A percentile compares a stretch with the other conserved stretches of the same genome.
Evolutionary conservation across 2,113 vertebrate species (phyloP).

Genomic region (Burhinus oedicnemus): DNA sequence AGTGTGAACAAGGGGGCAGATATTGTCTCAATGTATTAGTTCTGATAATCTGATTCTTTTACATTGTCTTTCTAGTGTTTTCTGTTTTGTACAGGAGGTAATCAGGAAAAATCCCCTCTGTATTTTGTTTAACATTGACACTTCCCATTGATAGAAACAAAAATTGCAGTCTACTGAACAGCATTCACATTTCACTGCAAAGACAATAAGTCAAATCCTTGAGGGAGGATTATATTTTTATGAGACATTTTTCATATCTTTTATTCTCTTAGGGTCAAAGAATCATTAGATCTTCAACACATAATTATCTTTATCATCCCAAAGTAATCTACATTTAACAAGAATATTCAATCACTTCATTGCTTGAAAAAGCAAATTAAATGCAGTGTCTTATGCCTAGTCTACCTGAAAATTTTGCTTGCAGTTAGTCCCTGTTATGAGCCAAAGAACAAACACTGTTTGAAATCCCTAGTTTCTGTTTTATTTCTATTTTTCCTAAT

Average conservation of each 20-base stretch:
- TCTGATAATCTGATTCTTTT: not conserved
- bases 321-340: conserved; percentile 41
- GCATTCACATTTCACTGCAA: not conserved
- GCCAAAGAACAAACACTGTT: not conserved
- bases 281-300: not conserved
- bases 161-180: not conserved
- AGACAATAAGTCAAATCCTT: not conserved
- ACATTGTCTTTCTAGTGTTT: not conserved
- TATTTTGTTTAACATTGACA: not conserved
- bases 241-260: not conserved
- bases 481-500: not conserved
- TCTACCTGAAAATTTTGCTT: conserved; percentile 13
- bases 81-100: not conserved
- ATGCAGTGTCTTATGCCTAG: not conserved
- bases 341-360: conserved; percentile 36
- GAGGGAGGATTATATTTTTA: not conserved
- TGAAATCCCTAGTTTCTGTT: not conserved
- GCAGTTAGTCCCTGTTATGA: not conserved
- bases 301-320: not conserved
- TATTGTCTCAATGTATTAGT: not conserved
- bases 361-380: conserved; percentile 21
- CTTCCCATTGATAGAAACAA: not conserved
- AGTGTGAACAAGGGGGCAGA: not conserved
- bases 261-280: conserved; percentile 13
- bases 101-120: not conserved